Conservation (phyloP, 2,888 invertebrate species). For the Amphipoea lucens region DNA sequence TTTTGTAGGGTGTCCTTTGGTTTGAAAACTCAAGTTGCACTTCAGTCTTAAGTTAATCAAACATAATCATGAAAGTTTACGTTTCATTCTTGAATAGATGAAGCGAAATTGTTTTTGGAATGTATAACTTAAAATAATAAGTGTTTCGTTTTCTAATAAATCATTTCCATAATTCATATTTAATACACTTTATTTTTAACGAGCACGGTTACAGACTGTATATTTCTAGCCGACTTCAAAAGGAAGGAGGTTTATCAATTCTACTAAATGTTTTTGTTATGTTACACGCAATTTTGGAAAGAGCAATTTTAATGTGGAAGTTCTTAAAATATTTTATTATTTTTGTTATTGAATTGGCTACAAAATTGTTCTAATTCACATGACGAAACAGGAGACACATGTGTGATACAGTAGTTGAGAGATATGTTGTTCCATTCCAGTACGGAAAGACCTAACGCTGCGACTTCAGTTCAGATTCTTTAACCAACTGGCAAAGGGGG, state of each 20-base stretch:
- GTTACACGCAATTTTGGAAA: neutral
- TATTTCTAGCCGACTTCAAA: neutral
- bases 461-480: constrained; percentile 98
- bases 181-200: constrained; percentile 8
- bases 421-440: constrained; percentile 92
- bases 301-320: neutral
- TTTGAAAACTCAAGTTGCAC: constrained; percentile 23
- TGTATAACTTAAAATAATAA: constrained; percentile 16
- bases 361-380: constrained; percentile 68
- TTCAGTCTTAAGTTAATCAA: neutral
- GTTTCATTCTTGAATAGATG: constrained; percentile 3
- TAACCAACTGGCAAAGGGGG: constrained; percentile 96
- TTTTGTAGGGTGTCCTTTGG: neutral
- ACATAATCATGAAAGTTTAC: neutral
- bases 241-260: neutral
- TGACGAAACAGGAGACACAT: constrained; percentile 64
- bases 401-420: constrained; percentile 79
- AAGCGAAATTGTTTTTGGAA: constrained; percentile 12
- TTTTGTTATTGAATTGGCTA: constrained; percentile 2
- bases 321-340: neutral
- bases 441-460: constrained; percentile 98
- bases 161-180: constrained; percentile 13
- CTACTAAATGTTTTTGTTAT: neutral
- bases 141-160: neutral
- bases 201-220: neutral